phyloP scores from a whole-genome alignment of 1,140 invertebrate species.

The Phthorimaea operculella region DNA sequence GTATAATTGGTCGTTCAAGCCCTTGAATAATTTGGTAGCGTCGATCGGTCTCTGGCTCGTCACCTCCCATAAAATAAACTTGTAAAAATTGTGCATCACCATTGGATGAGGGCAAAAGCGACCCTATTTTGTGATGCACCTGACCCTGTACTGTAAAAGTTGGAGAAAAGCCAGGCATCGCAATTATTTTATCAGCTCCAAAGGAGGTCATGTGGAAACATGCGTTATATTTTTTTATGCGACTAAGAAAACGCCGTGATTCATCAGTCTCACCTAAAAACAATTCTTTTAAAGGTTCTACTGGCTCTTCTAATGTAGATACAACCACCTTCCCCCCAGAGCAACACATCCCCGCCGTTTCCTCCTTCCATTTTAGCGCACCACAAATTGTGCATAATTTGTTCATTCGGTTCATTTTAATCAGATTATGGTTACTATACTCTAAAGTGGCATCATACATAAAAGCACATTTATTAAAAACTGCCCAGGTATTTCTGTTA shows the following conservation, averaged over 20 bases:
- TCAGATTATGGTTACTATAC: too few relatives aligned
- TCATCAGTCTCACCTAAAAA: conserved; percentile 29
- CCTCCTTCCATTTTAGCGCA: conserved; percentile 44
- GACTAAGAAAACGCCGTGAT: conserved; percentile 36
- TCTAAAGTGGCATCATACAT: too few relatives aligned
- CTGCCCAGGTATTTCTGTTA: too few relatives aligned
- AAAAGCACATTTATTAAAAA: too few relatives aligned
- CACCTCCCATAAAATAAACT: conserved; percentile 25
- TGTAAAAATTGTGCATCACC: conserved; percentile 20
- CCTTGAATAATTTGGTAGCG: conserved; percentile 24
- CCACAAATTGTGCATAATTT: too few relatives aligned
- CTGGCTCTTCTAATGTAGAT: conserved; percentile 26
- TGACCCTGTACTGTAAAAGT: conserved; percentile 17
- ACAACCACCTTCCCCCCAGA: conserved; percentile 36
- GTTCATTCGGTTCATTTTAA: too few relatives aligned
- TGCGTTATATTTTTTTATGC: conserved; percentile 35
- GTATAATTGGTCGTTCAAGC: conserved; percentile 35
- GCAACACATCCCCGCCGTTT: conserved; percentile 51
- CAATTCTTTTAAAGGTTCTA: conserved; percentile 33
- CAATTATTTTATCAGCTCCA: conserved; percentile 19
- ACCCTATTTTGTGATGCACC: conserved; percentile 21
- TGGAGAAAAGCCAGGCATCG: too few relatives aligned
- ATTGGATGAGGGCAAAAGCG: conserved; percentile 17
- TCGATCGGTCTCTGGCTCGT: conserved; percentile 21
- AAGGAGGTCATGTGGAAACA: too few relatives aligned